These are phyloP conservation scores for Drosophila koepferae DNA, from an alignment of 2,888 invertebrate genomes.

Conservation along the genomic window DNA sequence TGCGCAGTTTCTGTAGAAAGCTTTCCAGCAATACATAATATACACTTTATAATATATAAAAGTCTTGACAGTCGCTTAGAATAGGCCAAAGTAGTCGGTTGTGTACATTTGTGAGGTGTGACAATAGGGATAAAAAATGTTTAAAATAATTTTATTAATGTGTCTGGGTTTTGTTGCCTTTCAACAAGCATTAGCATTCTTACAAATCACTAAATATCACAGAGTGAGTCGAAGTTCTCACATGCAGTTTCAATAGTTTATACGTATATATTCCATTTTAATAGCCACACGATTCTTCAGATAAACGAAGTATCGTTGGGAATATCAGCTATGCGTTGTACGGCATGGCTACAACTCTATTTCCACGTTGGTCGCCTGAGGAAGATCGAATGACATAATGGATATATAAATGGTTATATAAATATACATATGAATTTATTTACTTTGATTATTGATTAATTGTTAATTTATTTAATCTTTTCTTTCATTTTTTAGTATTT, in stretches of 20 bases:
- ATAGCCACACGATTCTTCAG: constrained; percentile 21
- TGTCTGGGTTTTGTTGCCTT: constrained; percentile 3
- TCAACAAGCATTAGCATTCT: not conserved
- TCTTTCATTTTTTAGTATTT: constrained; percentile 39
- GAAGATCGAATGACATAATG: constrained; percentile 12
- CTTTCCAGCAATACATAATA: not conserved
- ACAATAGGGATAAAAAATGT: constrained; percentile 8
- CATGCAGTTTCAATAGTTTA: not conserved
- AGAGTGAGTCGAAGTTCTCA: constrained; percentile 11
- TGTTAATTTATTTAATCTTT: constrained; percentile 33
- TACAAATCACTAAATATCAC: not conserved
- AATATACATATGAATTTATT: not conserved
- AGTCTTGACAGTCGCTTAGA: not conserved
- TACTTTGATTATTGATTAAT: not conserved
- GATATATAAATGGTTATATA: not conserved
- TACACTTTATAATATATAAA: not conserved
- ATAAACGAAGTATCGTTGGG: constrained; percentile 35
- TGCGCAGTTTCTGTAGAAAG: not conserved
- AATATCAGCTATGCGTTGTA: constrained; percentile 37
- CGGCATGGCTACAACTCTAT: constrained; percentile 11
- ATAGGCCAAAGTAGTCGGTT: not conserved
- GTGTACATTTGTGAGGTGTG: not conserved
- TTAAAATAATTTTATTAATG: constrained; percentile 8
- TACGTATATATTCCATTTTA: not conserved
- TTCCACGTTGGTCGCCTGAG: constrained; percentile 8